Percentiles rank a stretch among this genome's conserved stretches.
phyloP scores from a whole-genome alignment of 1,140 invertebrate species.

The Drosophila grimshawi region DNA sequence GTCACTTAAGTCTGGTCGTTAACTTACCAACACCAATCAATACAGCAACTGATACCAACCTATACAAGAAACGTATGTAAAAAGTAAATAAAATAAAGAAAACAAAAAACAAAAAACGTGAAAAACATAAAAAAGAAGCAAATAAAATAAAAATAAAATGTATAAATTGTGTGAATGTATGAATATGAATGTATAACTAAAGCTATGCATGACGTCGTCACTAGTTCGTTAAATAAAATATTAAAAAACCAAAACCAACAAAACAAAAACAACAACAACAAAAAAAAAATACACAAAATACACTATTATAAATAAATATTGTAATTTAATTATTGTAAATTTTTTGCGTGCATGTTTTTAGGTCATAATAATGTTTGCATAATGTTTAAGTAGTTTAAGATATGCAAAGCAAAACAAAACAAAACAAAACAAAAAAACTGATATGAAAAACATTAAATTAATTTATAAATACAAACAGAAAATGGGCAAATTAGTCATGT shows the following conservation, averaged over 20 bases:
- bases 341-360: slow-evolving; percentile 59
- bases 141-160: slow-evolving; percentile 54
- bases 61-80: slow-evolving; percentile 35
- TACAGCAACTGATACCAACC: slow-evolving; percentile 57
- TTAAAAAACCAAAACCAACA: slow-evolving; percentile 41
- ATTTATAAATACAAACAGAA: slow-evolving; percentile 56
- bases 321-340: slow-evolving; percentile 49
- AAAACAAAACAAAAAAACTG: slow-evolving; percentile 19
- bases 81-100: slow-evolving; percentile 18
- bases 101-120: slow-evolving; percentile 27
- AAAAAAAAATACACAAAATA: slow-evolving; percentile 53
- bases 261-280: slow-evolving; percentile 13
- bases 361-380: slow-evolving; percentile 70
- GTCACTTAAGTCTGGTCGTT: slow-evolving; percentile 79
- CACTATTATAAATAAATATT: slow-evolving; percentile 55
- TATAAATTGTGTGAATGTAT: slow-evolving; percentile 33
- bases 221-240: slow-evolving; percentile 52
- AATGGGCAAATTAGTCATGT: slow-evolving; percentile 68
- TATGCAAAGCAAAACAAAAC: slow-evolving; percentile 36
- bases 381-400: slow-evolving; percentile 73
- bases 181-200: slow-evolving; percentile 26
- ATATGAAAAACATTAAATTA: slow-evolving; percentile 66
- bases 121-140: slow-evolving; percentile 23
- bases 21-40: slow-evolving; percentile 53
- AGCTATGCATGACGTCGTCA: slow-evolving; percentile 52